Percentiles rank a stretch among this genome's conserved stretches.
Conservation (phyloP, 1,140 invertebrate genomes). For the Luehdorfia chinensis region DNA sequence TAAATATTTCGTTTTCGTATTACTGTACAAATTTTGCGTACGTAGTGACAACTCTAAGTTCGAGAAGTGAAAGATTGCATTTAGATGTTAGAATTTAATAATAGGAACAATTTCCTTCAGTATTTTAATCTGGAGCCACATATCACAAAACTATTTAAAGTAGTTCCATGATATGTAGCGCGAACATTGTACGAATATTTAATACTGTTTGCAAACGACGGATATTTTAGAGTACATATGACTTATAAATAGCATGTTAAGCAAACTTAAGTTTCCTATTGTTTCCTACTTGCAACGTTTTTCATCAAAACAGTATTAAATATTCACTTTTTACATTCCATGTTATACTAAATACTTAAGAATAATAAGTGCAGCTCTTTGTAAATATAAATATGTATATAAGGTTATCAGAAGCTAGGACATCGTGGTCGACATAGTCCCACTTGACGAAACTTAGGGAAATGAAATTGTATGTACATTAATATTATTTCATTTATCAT, state of each 20-base stretch:
- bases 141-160: conserved; percentile 9
- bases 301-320: conserved; percentile 32
- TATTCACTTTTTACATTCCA: conserved; percentile 48
- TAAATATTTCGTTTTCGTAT: conserved; percentile 49
- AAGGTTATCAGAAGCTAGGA: conserved; percentile 28
- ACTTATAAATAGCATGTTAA: neutral
- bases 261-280: too few species aligned
- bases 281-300: neutral
- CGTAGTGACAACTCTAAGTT: conserved; percentile 7
- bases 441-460: conserved; percentile 28
- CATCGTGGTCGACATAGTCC: conserved; percentile 37
- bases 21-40: neutral
- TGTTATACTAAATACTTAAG: conserved; percentile 24
- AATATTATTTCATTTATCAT: conserved; percentile 21
- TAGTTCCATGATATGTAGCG: conserved; percentile 1
- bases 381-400: conserved; percentile 52
- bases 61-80: conserved; percentile 22
- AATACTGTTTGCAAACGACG: conserved; percentile 2
- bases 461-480: conserved; percentile 23
- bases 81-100: conserved; percentile 17
- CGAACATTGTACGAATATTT: conserved; percentile 9
- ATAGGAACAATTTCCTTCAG: conserved; percentile 15
- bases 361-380: conserved; percentile 36
- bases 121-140: conserved; percentile 4
- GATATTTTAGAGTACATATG: neutral